Conservation (phyloP, 2,113 vertebrate genomes). For the Cettia cetti region DNA sequence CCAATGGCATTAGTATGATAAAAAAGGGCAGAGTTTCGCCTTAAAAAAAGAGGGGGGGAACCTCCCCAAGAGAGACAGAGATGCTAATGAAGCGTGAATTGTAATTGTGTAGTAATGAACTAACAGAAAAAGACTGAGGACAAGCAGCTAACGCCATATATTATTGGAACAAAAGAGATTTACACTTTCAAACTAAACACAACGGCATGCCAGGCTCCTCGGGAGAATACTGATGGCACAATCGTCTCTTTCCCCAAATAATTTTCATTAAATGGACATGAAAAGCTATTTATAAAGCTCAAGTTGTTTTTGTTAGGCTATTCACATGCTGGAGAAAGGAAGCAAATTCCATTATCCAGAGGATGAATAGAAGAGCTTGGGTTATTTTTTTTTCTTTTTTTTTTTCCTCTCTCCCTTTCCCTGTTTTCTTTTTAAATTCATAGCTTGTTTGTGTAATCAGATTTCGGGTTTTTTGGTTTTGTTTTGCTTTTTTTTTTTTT, state of each 20-base stretch:
- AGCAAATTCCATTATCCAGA: constrained; percentile 85
- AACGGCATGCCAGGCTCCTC: constrained; percentile 88
- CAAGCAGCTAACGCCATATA: constrained; percentile 97
- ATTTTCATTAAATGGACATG: constrained; percentile 99
- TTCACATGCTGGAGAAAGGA: constrained; percentile 85
- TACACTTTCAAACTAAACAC: constrained; percentile 99
- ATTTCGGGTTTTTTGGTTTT: background rate
- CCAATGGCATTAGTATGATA: constrained; percentile 88
- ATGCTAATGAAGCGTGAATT: constrained; percentile 97
- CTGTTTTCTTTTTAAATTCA: constrained; percentile 52
- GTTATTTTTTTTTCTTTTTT: constrained; percentile 28
- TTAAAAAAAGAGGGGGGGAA: constrained; percentile 61
- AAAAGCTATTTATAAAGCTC: constrained; percentile 93
- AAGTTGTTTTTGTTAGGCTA: constrained; percentile 89
- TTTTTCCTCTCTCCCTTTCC: background rate
- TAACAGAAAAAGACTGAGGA: constrained; percentile 97
- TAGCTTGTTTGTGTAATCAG: constrained; percentile 57
- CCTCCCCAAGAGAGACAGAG: constrained; percentile 85
- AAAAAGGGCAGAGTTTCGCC: constrained; percentile 81
- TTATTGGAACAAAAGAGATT: constrained; percentile 96
- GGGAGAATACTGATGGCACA: constrained; percentile 90
- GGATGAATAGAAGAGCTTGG: constrained; percentile 76
- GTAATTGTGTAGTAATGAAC: constrained; percentile 99
- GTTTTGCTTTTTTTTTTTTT: background rate
- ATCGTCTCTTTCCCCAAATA: constrained; percentile 83